A percentile compares a stretch with the other conserved stretches of the same genome.
phyloP scores from a whole-genome alignment of 2,888 invertebrate species.

The Entomobrya proxima region DNA sequence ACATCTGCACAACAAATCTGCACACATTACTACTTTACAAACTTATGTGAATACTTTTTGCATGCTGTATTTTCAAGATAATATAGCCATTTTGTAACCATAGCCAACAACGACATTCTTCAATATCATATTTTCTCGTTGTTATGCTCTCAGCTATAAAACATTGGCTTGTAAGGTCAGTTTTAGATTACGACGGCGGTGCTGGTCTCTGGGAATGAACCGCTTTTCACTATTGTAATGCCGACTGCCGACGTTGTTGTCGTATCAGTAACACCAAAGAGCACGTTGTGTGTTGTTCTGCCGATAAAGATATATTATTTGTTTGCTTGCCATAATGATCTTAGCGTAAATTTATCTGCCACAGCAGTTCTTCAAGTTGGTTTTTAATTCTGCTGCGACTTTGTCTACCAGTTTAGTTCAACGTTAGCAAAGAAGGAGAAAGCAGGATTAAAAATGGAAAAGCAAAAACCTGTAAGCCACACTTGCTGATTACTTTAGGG shows the following conservation, averaged over 20 bases:
- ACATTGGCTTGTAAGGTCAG: slow-evolving; percentile 59
- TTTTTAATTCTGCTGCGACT: too few species aligned
- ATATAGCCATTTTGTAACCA: too few species aligned
- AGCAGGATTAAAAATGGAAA: not conserved
- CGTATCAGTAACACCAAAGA: too few species aligned
- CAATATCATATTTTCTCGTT: slow-evolving; percentile 34
- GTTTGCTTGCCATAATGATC: too few species aligned
- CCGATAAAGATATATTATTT: too few species aligned
- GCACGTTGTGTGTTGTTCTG: too few species aligned
- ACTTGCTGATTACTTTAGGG: slow-evolving; percentile 16
- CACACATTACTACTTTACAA: not conserved
- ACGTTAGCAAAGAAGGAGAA: not conserved
- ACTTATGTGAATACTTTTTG: too few species aligned
- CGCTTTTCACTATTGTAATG: not conserved
- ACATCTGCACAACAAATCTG: not conserved
- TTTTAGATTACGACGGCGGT: not conserved
- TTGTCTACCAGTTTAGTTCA: too few species aligned
- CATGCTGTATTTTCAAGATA: too few species aligned
- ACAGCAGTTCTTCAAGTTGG: too few species aligned
- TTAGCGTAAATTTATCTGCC: too few species aligned
- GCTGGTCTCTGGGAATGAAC: not conserved
- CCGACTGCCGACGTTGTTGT: not conserved
- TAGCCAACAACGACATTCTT: slow-evolving; percentile 24
- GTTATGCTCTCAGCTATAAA: slow-evolving; percentile 38
- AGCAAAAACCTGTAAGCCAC: slow-evolving; percentile 4